These are phyloP conservation scores for Sparidentex hasta DNA, from an alignment of 2,797 vertebrate species.

Conservation along the genomic window DNA sequence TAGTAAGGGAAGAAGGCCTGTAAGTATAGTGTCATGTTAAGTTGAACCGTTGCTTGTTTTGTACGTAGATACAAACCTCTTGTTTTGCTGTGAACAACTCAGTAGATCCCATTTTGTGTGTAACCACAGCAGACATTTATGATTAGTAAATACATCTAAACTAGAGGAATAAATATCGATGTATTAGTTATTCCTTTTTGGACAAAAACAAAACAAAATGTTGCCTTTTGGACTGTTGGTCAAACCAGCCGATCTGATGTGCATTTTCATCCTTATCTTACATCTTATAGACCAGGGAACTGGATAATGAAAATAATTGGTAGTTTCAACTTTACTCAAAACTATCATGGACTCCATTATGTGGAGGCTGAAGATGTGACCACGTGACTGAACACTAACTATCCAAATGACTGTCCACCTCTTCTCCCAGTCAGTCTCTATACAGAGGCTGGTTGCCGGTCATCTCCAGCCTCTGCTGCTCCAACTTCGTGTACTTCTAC, in stretches of 20 bases:
- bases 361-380: neutral
- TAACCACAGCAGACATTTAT: neutral
- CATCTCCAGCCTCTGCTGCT: constrained; percentile 90
- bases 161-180: neutral
- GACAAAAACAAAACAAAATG: neutral
- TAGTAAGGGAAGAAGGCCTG: constrained; percentile 88
- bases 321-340: too few species aligned
- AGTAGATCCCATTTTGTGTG: neutral
- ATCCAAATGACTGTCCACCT: constrained; percentile 6
- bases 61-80: neutral
- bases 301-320: too few species aligned
- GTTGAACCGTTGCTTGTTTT: neutral
- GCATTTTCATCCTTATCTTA: neutral
- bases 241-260: neutral
- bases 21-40: constrained; percentile 65
- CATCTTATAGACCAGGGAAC: neutral
- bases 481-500: constrained; percentile 91
- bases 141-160: neutral
- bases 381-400: neutral
- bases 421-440: constrained; percentile 80
- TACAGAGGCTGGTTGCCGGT: constrained; percentile 91
- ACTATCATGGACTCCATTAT: too few species aligned
- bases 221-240: too few species aligned
- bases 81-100: neutral
- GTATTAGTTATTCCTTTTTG: neutral